Base-by-base conservation (phyloP, 1,140 invertebrate genomes). In the Ooceraea biroi region DNA sequence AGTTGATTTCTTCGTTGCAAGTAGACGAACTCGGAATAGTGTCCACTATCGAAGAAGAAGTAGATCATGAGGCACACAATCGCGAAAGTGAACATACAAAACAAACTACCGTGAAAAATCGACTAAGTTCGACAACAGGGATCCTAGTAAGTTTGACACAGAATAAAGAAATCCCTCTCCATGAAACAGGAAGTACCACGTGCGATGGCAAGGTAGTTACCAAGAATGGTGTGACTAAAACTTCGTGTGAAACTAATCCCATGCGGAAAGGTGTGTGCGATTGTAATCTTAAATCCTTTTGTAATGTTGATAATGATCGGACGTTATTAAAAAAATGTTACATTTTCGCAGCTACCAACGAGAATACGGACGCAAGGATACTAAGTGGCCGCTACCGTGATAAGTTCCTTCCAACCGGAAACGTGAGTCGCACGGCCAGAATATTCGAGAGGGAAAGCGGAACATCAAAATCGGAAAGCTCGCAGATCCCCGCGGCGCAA, bases 371-470 rank as follows among this genome's bases (percentile, higher is more conserved):
- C 82, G 25, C 93, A 87, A 88, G 91, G 91, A n/a, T 94, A 88
- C 88, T 82, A 60, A 85, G 85, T 36, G 86, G 72, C 17, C 77
- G 90, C 22, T 83, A 82, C 73, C 85, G 84, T 17, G 83, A 87
- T 48, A 88, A 90, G 61, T 89, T 91, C 73, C 85, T 92, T 14
- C 89, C 91, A 10, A 94, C 93, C 0, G 94, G 94, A 30, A 94
- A 93, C 58, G 94, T 94, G 8, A 94, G 92, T 85, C 92, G 93
- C 19, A 94, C 93, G 0, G 94, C 94, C 8, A 93, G 89, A 36
- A 85, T 94, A 77, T 94, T 94, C 65, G 94, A 94, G 58, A 92
- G 82, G 41, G 92, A 92, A 46, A 88, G 89, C 19, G 73, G 66
- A 27, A 17, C 52, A 11, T 84, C 84, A 11, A 87, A 77, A 52